Percentiles rank a stretch among this genome's conserved stretches.
Evolutionary conservation across 2,888 invertebrate species (phyloP).

Genomic region (Caenorhabditis doughertyi): DNA sequence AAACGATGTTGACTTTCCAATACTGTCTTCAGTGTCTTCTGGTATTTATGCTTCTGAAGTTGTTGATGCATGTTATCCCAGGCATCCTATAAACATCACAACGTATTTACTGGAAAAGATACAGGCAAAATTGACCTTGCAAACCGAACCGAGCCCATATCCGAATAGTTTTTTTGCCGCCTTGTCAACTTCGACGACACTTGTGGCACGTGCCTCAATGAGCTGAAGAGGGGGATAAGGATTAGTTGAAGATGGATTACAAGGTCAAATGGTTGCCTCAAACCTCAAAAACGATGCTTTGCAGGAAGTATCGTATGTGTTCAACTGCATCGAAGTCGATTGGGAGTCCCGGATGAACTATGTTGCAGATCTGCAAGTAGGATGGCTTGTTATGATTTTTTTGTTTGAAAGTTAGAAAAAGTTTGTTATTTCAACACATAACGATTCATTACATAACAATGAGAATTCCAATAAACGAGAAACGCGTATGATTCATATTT

Average conservation of each 20-base stretch:
- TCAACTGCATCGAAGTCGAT: constrained; percentile 77
- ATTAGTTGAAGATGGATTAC: not conserved
- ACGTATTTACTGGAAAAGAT: no score
- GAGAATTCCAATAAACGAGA: no score
- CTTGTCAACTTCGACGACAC: constrained; percentile 61
- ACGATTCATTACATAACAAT: no score
- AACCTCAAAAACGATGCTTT: constrained; percentile 70
- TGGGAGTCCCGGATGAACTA: constrained; percentile 77
- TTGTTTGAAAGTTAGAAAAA: not conserved
- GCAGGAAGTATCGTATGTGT: constrained; percentile 73
- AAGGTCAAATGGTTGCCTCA: no score
- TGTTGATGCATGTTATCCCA: constrained; percentile 62
- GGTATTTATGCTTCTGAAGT: constrained; percentile 46
- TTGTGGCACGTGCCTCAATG: constrained; percentile 55
- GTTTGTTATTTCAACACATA: not conserved
- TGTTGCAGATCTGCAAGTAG: constrained; percentile 71
- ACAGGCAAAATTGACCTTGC: constrained; percentile 28
- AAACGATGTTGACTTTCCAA: constrained; percentile 62
- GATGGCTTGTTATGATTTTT: no score
- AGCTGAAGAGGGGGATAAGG: constrained; percentile 40
- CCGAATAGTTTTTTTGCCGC: constrained; percentile 54
- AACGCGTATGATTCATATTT: no score
- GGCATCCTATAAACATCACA: constrained; percentile 45
- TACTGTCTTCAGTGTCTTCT: constrained; percentile 36
- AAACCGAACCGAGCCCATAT: constrained; percentile 40